phyloP scores from a whole-genome alignment of 2,888 invertebrate species.

The Mystacides longicornis region DNA sequence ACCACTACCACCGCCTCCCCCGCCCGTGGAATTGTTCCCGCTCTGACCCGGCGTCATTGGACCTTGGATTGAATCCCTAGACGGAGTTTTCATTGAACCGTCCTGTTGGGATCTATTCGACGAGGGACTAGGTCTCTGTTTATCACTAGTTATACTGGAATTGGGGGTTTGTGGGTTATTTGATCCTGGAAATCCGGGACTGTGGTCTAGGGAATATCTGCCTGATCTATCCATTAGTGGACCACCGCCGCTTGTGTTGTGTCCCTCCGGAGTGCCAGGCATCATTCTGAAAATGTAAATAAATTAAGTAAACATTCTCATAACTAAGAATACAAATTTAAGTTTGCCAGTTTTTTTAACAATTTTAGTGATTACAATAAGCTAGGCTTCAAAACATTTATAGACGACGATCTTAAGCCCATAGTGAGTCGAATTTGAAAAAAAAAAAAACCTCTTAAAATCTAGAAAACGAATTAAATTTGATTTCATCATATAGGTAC shows the following conservation, averaged over 20 bases:
- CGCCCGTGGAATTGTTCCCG: not conserved
- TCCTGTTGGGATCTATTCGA: slow-evolving; percentile 37
- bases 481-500: too few species aligned
- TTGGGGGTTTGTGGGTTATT: slow-evolving; percentile 49
- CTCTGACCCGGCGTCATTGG: slow-evolving; percentile 42
- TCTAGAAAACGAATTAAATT: too few species aligned
- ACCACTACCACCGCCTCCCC: not conserved
- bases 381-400: too few species aligned
- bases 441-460: too few species aligned
- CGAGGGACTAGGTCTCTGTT: slow-evolving; percentile 46
- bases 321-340: not conserved
- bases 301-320: too few species aligned
- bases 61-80: slow-evolving; percentile 35
- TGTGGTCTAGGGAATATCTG: slow-evolving; percentile 46
- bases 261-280: slow-evolving; percentile 46
- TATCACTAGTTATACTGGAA: slow-evolving; percentile 41
- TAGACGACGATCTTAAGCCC: too few species aligned
- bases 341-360: not conserved
- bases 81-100: slow-evolving; percentile 43
- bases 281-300: slow-evolving; percentile 41
- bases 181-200: slow-evolving; percentile 38
- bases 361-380: too few species aligned
- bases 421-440: too few species aligned
- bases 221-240: slow-evolving; percentile 38
- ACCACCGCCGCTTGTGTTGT: slow-evolving; percentile 28